phyloP scores from a whole-genome alignment of 37 sponge, comb jelly and placozoan species.

The Eunapius fragilis region DNA sequence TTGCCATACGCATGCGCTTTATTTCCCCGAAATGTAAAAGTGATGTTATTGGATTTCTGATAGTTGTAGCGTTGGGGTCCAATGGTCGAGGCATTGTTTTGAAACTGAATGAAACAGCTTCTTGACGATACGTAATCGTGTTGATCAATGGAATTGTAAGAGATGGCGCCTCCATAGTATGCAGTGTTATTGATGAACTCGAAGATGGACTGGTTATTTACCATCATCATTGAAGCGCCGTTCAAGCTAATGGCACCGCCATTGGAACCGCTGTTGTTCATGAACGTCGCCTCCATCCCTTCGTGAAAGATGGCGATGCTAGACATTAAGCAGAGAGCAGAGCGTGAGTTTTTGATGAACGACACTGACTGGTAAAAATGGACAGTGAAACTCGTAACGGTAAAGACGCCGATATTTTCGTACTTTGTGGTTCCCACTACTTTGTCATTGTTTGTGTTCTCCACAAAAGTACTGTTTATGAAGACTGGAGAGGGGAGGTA shows the following conservation, averaged over 20 bases:
- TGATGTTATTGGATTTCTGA: neutral
- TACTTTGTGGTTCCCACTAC: neutral
- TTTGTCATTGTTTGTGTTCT: neutral
- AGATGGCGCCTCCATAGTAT: constrained; percentile 40
- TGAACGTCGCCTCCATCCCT: constrained; percentile 6
- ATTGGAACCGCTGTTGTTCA: constrained; percentile 10
- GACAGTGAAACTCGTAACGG: constrained; percentile 1
- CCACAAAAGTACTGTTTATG: neutral
- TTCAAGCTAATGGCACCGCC: constrained; percentile 41
- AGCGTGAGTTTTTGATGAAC: constrained; percentile 22
- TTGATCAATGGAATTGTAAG: neutral
- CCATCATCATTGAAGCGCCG: constrained; percentile 13
- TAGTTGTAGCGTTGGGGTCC: neutral
- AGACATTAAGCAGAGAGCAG: constrained; percentile 20
- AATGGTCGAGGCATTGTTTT: neutral
- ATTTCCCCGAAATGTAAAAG: constrained; percentile 22
- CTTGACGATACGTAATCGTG: constrained; percentile 30
- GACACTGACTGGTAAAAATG: neutral
- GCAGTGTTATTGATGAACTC: constrained; percentile 29
- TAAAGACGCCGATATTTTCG: neutral
- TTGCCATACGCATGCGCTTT: constrained; percentile 19
- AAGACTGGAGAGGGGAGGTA: constrained; percentile 5
- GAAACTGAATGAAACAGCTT: constrained; percentile 43
- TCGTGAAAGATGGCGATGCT: constrained; percentile 22
- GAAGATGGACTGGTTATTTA: neutral